Evolutionary conservation across 2,113 vertebrate genomes (phyloP).

Genomic region (Lontra canadensis): DNA sequence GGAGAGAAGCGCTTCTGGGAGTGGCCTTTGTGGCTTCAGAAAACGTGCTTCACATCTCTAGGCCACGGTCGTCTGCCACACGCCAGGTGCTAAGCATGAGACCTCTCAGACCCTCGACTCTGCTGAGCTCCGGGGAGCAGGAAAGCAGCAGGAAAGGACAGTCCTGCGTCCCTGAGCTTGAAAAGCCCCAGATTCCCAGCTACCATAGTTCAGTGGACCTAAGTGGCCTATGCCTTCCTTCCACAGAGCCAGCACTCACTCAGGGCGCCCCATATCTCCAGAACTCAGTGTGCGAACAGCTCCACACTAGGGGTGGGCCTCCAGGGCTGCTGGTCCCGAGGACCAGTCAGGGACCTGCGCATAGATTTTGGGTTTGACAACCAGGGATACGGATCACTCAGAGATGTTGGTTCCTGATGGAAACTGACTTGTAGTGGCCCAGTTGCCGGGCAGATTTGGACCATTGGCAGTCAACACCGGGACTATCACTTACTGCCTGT

Average conservation of each 20-base stretch:
- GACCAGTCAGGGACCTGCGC: background rate
- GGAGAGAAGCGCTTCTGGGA: background rate
- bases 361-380: background rate
- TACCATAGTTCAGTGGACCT: accelerated
- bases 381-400: accelerated
- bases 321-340: accelerated
- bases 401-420: background rate
- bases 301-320: background rate
- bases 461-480: accelerated
- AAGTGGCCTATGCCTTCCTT: background rate
- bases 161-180: accelerated
- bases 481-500: background rate
- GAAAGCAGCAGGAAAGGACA: background rate
- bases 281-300: background rate
- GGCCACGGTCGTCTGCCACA: accelerated
- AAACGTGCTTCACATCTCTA: accelerated
- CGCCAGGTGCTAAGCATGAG: background rate
- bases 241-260: background rate
- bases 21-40: background rate
- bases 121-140: accelerated
- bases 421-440: accelerated
- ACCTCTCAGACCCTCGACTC: background rate
- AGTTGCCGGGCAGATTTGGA: background rate
- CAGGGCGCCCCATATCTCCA: background rate
- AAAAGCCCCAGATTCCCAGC: background rate